These are phyloP conservation scores for Collichthys lucidus DNA, from an alignment of 2,113 vertebrate species.

Conservation along the genomic window DNA sequence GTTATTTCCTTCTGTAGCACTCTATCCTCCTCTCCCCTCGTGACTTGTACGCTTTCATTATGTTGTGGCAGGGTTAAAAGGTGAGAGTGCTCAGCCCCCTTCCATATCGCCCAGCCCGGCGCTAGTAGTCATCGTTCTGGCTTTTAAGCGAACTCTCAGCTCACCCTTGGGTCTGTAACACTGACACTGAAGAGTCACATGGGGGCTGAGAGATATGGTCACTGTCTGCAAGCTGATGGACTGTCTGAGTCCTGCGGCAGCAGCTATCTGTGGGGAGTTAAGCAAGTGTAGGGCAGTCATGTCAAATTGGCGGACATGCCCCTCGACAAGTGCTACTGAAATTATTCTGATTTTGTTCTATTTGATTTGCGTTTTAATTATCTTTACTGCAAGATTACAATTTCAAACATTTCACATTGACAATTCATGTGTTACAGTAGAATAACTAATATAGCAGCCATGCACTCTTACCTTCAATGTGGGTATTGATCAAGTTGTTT, in stretches of 20 bases:
- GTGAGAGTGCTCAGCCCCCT: constrained; percentile 33
- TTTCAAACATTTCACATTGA: too few species aligned
- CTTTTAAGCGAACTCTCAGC: constrained; percentile 35
- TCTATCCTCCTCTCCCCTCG: neutral
- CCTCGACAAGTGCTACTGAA: constrained; percentile 3
- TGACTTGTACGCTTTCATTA: constrained; percentile 39
- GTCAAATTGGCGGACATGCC: constrained; percentile 3
- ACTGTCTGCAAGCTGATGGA: constrained; percentile 53
- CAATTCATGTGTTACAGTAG: neutral
- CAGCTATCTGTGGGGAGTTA: constrained; percentile 25
- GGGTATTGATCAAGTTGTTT: neutral
- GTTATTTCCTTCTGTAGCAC: constrained; percentile 16
- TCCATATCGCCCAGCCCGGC: neutral
- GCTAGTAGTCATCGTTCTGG: constrained; percentile 35
- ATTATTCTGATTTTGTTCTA: neutral
- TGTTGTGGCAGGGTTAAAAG: constrained; percentile 53
- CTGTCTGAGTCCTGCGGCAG: constrained; percentile 47
- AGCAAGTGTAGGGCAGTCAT: neutral
- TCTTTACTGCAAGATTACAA: neutral
- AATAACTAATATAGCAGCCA: neutral
- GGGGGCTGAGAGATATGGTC: constrained; percentile 48
- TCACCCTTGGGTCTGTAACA: constrained; percentile 31
- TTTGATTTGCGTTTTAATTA: neutral
- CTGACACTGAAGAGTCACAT: constrained; percentile 48
- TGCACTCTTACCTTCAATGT: neutral